phyloP scores from a whole-genome alignment of 23 tunicate genomes.

The Ciona savignyi region DNA sequence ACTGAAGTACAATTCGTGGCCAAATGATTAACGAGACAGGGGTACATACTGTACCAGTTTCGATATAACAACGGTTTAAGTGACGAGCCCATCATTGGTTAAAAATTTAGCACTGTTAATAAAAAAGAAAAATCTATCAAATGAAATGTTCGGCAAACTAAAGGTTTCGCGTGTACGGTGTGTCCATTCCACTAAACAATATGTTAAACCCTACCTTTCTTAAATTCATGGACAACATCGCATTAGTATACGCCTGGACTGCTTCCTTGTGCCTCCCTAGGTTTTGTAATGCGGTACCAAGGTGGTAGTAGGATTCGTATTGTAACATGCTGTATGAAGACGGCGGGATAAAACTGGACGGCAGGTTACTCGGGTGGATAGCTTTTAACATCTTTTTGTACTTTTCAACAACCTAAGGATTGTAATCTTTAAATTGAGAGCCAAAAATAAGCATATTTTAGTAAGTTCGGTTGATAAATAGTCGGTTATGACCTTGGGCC shows the following conservation, averaged over 20 bases:
- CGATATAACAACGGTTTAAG: too few relatives aligned
- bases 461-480: too few relatives aligned
- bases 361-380: conserved; percentile 32
- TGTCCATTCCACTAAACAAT: conserved; percentile 60
- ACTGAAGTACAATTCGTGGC: too few relatives aligned
- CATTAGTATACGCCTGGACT: conserved; percentile 63
- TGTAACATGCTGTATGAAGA: conserved; percentile 41
- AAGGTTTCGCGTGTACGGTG: conserved; percentile 57
- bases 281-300: conserved; percentile 82
- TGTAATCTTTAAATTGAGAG: too few relatives aligned
- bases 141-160: conserved; percentile 44
- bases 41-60: too few relatives aligned
- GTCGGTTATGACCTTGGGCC: too few relatives aligned
- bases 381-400: conserved; percentile 66
- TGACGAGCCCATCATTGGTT: too few relatives aligned
- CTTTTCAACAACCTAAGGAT: conserved; percentile 59
- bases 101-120: too few relatives aligned
- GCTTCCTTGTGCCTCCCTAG: conserved; percentile 71
- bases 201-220: conserved; percentile 68
- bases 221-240: conserved; percentile 58
- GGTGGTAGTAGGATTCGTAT: conserved; percentile 83
- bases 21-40: too few relatives aligned
- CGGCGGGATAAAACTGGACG: conserved; percentile 37
- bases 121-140: conserved; percentile 53
- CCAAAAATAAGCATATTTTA: too few relatives aligned